phyloP scores from a whole-genome alignment of 2,797 vertebrate species.

The Chromis chromis region DNA sequence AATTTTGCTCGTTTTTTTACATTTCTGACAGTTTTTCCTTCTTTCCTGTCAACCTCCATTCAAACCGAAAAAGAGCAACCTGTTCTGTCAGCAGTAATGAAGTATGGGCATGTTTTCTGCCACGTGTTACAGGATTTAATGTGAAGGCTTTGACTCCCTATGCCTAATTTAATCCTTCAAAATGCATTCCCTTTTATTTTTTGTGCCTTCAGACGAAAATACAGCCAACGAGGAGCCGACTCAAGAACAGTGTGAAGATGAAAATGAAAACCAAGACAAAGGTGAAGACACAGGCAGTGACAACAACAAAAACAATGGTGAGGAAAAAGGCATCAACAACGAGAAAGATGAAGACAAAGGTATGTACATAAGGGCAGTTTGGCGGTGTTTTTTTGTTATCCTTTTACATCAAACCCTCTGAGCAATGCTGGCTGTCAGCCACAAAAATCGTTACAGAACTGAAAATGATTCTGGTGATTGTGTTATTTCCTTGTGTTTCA shows the following conservation, averaged over 20 bases:
- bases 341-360: slow-evolving; percentile 53
- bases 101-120: slow-evolving; percentile 37
- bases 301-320: slow-evolving; percentile 37
- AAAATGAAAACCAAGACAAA: slow-evolving; percentile 53
- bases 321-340: slow-evolving; percentile 18
- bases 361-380: slow-evolving; percentile 19
- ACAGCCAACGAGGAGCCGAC: slow-evolving; percentile 42
- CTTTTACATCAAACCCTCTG: slow-evolving; percentile 5
- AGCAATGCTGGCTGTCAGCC: neutral
- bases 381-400: neutral
- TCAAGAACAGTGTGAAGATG: slow-evolving; percentile 45
- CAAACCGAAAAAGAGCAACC: slow-evolving; percentile 41
- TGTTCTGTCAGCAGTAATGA: slow-evolving; percentile 55
- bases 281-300: slow-evolving; percentile 29
- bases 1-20: neutral
- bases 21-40: slow-evolving; percentile 11
- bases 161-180: slow-evolving; percentile 37
- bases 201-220: slow-evolving; percentile 60
- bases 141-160: slow-evolving; percentile 41
- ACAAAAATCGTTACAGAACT: slow-evolving; percentile 11
- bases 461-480: slow-evolving; percentile 9
- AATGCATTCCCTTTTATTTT: slow-evolving; percentile 21
- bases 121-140: slow-evolving; percentile 42
- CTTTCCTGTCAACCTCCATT: slow-evolving; percentile 34
- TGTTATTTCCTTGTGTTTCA: slow-evolving; percentile 7